Percentiles rank a stretch among this genome's conserved stretches.
Evolutionary conservation across 2,797 vertebrate genomes (phyloP).

Genomic region (Spizella passerina): DNA sequence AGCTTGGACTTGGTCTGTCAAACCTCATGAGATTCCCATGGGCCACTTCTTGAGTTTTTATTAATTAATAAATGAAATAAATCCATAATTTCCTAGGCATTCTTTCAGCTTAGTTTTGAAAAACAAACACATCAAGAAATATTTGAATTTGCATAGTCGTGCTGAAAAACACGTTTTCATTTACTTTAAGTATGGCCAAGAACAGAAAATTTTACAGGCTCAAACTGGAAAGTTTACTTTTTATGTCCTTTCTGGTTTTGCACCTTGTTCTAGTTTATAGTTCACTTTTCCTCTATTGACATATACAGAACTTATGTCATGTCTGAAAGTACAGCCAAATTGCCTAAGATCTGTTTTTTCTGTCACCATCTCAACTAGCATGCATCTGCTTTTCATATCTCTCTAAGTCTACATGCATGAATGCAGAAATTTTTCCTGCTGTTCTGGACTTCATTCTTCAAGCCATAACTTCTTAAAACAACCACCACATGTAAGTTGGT

Average conservation of each 20-base stretch:
- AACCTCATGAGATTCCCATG: not conserved
- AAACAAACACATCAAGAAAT: not conserved
- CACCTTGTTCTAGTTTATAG: not conserved
- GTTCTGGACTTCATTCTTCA: not conserved
- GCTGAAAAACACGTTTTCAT: not conserved
- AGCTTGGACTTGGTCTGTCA: not conserved
- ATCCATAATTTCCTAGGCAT: not conserved
- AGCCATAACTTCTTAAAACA: not conserved
- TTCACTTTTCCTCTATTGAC: not conserved
- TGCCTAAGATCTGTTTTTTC: not conserved
- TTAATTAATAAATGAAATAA: not conserved
- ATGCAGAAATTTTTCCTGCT: not conserved
- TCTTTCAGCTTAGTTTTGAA: not conserved
- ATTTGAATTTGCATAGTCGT: not conserved
- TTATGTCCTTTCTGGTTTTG: not conserved
- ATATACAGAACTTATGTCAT: not conserved
- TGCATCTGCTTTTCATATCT: conserved; percentile 8
- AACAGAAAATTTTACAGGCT: not conserved
- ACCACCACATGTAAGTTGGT: rapidly evolving
- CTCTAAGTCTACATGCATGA: not conserved
- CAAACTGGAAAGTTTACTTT: not conserved
- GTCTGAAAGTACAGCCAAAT: conserved; percentile 22
- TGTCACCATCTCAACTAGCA: not conserved
- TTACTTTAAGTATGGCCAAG: not conserved
- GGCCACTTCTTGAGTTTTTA: not conserved